These are phyloP conservation scores for Zaprionus vittiger DNA, from an alignment of 1,140 invertebrate genomes.

Conservation along the genomic window DNA sequence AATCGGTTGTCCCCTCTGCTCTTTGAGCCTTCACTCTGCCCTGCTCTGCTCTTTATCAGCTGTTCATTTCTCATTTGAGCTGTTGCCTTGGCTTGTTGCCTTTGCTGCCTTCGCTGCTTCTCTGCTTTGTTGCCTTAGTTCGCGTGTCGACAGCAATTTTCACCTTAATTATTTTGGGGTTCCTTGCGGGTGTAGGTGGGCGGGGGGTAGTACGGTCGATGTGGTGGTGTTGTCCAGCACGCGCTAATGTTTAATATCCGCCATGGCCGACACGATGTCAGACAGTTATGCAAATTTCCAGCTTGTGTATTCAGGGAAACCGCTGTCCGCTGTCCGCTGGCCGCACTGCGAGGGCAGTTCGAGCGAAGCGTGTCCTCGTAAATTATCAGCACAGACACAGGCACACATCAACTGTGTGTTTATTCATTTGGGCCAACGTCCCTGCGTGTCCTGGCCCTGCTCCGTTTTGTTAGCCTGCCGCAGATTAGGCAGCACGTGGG, in stretches of 20 bases:
- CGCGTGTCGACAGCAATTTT: conserved; percentile 82
- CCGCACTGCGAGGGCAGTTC: conserved; percentile 41
- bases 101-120: neutral
- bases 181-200: neutral
- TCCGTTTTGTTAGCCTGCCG: conserved; percentile 28
- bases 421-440: conserved; percentile 77
- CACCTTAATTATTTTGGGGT: conserved; percentile 78
- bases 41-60: conserved; percentile 54
- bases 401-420: conserved; percentile 43
- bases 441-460: conserved; percentile 63
- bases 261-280: conserved; percentile 48
- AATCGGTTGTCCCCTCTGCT: conserved; percentile 47
- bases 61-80: conserved; percentile 61
- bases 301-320: conserved; percentile 58
- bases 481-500: conserved; percentile 39
- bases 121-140: conserved; percentile 41
- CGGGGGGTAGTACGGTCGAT: conserved; percentile 2
- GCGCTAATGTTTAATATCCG: conserved; percentile 83
- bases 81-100: conserved; percentile 19
- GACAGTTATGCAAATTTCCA: conserved; percentile 80
- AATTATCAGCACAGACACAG: conserved; percentile 62
- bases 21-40: neutral
- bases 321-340: neutral
- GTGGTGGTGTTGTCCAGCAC: conserved; percentile 63
- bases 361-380: conserved; percentile 74